These are phyloP conservation scores for Apogon talboti DNA, from an alignment of 2,797 vertebrate species.

Conservation along the genomic window DNA sequence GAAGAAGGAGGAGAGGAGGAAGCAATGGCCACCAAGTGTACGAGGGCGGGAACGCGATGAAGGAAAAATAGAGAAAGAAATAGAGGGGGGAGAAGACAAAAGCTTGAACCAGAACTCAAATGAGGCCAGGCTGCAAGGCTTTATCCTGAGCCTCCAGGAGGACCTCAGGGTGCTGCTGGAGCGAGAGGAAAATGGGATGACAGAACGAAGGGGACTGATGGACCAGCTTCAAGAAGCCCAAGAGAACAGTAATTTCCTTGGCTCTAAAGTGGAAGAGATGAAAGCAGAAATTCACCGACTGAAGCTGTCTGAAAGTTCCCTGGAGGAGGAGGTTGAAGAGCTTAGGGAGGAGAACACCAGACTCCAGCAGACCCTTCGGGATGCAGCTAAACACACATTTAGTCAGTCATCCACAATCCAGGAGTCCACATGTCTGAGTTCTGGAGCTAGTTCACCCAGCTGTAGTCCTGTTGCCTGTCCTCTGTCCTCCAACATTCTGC, in stretches of 20 bases:
- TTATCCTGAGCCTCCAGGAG: conserved; percentile 77
- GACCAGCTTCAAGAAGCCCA: conserved; percentile 78
- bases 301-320: conserved; percentile 77
- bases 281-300: conserved; percentile 70
- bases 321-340: conserved; percentile 78
- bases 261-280: conserved; percentile 81
- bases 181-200: conserved; percentile 73
- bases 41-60: conserved; percentile 31
- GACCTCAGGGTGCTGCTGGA: conserved; percentile 79
- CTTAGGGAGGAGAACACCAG: conserved; percentile 78
- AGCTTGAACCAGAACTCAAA: conserved; percentile 39
- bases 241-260: conserved; percentile 75
- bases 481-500: conserved; percentile 5
- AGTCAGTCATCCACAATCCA: conserved; percentile 20
- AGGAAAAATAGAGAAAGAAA: conserved; percentile 24
- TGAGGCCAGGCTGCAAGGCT: conserved; percentile 70
- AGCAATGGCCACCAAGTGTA: conserved; percentile 47
- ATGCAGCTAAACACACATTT: conserved; percentile 43
- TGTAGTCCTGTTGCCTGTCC: conserved; percentile 18
- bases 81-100: conserved; percentile 25
- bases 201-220: conserved; percentile 66
- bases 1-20: conserved; percentile 56
- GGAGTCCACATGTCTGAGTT: conserved; percentile 7
- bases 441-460: conserved; percentile 1
- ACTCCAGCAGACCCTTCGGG: conserved; percentile 65